Percentiles rank a stretch among this genome's conserved stretches.
Conservation (phyloP, 1,140 invertebrate genomes). For the Melitaea cinxia region DNA sequence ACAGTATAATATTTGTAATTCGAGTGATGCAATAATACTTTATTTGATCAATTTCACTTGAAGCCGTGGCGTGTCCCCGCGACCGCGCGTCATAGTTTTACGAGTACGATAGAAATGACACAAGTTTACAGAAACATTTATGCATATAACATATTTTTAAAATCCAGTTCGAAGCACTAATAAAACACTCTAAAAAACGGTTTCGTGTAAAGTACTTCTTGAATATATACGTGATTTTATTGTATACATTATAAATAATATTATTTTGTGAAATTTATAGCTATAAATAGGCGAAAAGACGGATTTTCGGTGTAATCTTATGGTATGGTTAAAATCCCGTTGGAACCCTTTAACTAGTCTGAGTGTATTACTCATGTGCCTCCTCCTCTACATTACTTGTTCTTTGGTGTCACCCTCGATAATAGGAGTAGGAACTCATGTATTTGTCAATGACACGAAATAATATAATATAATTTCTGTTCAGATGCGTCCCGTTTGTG, state of each 20-base stretch:
- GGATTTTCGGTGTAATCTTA: no score
- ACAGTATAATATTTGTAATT: conserved; percentile 5
- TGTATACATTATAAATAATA: no score
- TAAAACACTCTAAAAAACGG: no score
- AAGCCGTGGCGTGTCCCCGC: background rate
- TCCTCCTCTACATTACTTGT: background rate
- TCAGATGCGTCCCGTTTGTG: background rate
- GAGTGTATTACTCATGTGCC: background rate
- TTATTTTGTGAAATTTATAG: no score
- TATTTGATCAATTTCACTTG: conserved; percentile 13
- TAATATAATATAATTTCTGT: background rate
- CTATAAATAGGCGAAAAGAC: no score
- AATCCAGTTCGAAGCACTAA: no score
- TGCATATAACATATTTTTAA: no score
- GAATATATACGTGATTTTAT: no score
- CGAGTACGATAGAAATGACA: background rate
- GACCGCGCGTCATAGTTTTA: background rate
- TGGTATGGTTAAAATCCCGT: no score
- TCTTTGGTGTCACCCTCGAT: conserved; percentile 2
- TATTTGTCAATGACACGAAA: conserved; percentile 5
- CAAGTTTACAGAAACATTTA: no score
- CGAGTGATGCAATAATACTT: conserved; percentile 15
- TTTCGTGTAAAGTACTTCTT: no score
- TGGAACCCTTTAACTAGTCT: no score
- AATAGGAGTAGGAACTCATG: background rate